phyloP scores from a whole-genome alignment of 37 sponge, comb jelly and placozoan genomes.

The Ianthella basta region DNA sequence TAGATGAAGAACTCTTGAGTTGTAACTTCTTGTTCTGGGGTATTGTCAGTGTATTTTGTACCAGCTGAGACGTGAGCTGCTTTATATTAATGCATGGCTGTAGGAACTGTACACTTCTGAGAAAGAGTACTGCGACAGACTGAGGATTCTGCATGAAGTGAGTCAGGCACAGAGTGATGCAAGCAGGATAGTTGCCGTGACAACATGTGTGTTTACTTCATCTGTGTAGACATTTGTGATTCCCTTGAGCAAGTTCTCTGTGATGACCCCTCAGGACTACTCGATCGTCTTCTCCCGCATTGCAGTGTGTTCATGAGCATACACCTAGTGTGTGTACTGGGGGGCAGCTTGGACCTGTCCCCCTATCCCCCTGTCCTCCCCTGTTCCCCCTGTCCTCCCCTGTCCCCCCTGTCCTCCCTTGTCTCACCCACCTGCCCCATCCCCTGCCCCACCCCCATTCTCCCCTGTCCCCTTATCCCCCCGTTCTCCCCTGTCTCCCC shows the following conservation, averaged over 20 bases:
- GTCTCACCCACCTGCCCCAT: neutral
- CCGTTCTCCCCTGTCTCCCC: too few species aligned
- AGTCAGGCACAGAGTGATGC: neutral
- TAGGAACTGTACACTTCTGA: constrained; percentile 83
- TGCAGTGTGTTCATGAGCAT: constrained; percentile 34
- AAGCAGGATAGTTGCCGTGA: neutral
- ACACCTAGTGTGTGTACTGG: neutral
- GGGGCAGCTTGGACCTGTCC: neutral
- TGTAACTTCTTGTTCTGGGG: too few species aligned
- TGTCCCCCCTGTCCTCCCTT: neutral
- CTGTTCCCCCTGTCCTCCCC: too few species aligned
- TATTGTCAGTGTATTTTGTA: too few species aligned
- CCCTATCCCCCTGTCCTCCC: too few species aligned
- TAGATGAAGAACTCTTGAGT: too few species aligned
- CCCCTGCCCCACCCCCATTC: too few species aligned
- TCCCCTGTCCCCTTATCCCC: too few species aligned
- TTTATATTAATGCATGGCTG: neutral
- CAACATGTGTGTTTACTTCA: neutral
- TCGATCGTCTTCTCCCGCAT: constrained; percentile 61
- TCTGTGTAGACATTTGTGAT: constrained; percentile 58
- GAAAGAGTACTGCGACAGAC: constrained; percentile 63
- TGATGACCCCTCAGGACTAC: constrained; percentile 70
- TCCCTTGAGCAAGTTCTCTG: constrained; percentile 40
- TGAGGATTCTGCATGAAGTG: constrained; percentile 75
- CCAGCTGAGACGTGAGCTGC: too few species aligned